phyloP scores from a whole-genome alignment of 2,797 vertebrate genomes.

The Sparidentex hasta region DNA sequence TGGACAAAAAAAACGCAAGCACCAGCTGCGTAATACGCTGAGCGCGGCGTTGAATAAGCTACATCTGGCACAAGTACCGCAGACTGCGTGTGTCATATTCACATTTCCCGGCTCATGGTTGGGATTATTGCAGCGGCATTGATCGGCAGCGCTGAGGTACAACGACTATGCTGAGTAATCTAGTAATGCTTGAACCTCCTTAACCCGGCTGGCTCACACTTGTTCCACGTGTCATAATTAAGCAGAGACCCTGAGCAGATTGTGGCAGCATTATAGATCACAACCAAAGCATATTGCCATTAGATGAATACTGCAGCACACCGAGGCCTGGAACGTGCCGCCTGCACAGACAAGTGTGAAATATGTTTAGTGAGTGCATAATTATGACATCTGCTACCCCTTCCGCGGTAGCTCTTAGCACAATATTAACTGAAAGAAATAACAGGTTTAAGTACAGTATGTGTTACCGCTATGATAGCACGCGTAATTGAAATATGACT shows the following conservation, averaged over 20 bases:
- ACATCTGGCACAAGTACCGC: not conserved
- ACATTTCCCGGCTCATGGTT: not conserved
- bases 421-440: constrained; percentile 91
- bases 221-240: constrained; percentile 74
- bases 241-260: constrained; percentile 72
- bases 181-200: constrained; percentile 76
- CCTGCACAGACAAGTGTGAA: constrained; percentile 86
- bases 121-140: constrained; percentile 10
- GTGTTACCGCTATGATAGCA: constrained; percentile 90
- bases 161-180: constrained; percentile 66
- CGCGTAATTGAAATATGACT: constrained; percentile 96
- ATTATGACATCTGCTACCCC: constrained; percentile 95
- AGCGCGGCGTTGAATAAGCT: not conserved
- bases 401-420: constrained; percentile 86
- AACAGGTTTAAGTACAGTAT: constrained; percentile 90
- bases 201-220: constrained; percentile 54
- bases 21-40: not conserved
- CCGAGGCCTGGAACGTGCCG: constrained; percentile 48
- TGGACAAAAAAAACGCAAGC: not conserved
- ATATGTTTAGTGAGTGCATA: constrained; percentile 92
- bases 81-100: constrained; percentile 17
- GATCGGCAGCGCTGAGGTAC: constrained; percentile 43
- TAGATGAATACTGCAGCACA: constrained; percentile 85
- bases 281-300: constrained; percentile 85
- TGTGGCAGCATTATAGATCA: constrained; percentile 79